phyloP scores from a whole-genome alignment of 2,113 vertebrate genomes.

The Phylloscopus whistleri region DNA sequence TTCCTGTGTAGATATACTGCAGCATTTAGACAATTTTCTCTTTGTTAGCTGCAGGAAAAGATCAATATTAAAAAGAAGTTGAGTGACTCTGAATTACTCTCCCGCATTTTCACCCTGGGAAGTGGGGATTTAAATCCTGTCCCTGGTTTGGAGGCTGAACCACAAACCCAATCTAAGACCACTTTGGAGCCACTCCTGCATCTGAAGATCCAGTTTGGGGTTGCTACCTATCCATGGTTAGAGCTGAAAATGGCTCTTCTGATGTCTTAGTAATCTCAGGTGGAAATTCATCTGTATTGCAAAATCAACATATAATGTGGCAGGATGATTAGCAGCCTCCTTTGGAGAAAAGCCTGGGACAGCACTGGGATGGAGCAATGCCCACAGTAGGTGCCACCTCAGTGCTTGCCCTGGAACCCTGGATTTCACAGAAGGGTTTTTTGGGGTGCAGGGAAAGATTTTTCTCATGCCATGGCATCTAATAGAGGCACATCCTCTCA shows the following conservation, averaged over 20 bases:
- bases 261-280: not conserved
- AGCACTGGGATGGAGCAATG: not conserved
- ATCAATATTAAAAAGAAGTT: slow-evolving; percentile 68
- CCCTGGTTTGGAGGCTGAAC: not conserved
- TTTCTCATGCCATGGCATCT: not conserved
- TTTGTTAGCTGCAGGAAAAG: slow-evolving; percentile 66
- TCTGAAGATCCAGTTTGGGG: not conserved
- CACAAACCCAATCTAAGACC: not conserved
- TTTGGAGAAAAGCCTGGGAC: not conserved
- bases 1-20: slow-evolving; percentile 40
- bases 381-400: not conserved
- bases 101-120: slow-evolving; percentile 24
- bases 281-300: not conserved
- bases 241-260: not conserved
- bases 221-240: not conserved
- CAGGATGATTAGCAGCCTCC: not conserved
- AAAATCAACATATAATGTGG: not conserved
- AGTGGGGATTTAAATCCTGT: not conserved
- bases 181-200: not conserved
- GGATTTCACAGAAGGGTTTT: not conserved
- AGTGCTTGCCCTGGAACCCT: fast-evolving
- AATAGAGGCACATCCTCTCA: not conserved
- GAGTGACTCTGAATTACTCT: slow-evolving; percentile 46
- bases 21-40: slow-evolving; percentile 68
- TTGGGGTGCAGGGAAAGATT: not conserved